Conservation (phyloP, 2,888 invertebrate species). For the Lycophotia porphyrea region DNA sequence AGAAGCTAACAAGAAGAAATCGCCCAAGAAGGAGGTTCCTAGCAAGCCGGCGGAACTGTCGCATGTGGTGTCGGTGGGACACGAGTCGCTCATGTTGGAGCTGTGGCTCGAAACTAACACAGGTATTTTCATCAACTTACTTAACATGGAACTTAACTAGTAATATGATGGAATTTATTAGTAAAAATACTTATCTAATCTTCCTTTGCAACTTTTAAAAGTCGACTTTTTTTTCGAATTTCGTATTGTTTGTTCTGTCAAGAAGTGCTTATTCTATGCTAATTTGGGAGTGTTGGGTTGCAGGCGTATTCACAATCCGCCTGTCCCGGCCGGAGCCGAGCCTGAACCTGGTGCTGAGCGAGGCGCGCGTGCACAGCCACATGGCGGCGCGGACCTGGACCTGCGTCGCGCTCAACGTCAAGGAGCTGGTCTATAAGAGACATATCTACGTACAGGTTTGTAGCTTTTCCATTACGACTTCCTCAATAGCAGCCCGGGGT, state of each 20-base stretch:
- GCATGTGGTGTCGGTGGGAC: constrained; percentile 91
- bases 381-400: constrained; percentile 89
- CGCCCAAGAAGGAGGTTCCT: constrained; percentile 71
- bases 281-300: too few relatives aligned
- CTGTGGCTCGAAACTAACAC: constrained; percentile 89
- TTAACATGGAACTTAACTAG: too few relatives aligned
- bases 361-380: constrained; percentile 84
- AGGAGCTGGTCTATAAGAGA: constrained; percentile 89
- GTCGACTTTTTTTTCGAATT: too few relatives aligned
- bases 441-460: constrained; percentile 89
- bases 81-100: constrained; percentile 91
- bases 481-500: background rate
- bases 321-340: constrained; percentile 87
- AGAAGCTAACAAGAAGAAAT: constrained; percentile 60
- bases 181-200: too few relatives aligned
- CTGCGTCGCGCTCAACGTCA: constrained; percentile 90
- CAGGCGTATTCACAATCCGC: constrained; percentile 64
- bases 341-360: constrained; percentile 88
- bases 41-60: constrained; percentile 74
- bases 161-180: too few relatives aligned
- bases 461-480: background rate
- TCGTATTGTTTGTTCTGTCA: too few relatives aligned
- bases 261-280: too few relatives aligned
- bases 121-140: too few relatives aligned
- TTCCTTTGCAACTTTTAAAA: too few relatives aligned